phyloP scores from a whole-genome alignment of 2,797 vertebrate species.

The Sparus aurata region DNA sequence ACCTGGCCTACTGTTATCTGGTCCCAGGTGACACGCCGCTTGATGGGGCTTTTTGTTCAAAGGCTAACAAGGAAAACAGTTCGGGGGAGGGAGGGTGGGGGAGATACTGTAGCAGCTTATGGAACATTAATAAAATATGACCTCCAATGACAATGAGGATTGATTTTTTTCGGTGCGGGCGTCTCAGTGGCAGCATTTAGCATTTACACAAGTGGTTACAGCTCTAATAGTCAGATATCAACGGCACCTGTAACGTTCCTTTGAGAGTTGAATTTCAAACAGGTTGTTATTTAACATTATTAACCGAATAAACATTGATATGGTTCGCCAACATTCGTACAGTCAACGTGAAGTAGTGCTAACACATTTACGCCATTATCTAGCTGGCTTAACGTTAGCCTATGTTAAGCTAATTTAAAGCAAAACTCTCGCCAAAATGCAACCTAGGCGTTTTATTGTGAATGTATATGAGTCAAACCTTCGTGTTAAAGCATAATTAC shows the following conservation, averaged over 20 bases:
- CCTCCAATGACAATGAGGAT: conserved; percentile 44
- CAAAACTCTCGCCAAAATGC: too few relatives aligned
- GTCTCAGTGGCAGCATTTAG: background rate
- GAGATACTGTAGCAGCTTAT: conserved; percentile 16
- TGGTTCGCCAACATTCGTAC: background rate
- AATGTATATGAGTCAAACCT: too few relatives aligned
- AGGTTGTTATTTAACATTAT: background rate
- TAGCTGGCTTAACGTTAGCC: background rate
- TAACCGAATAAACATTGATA: background rate
- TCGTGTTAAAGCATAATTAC: too few relatives aligned
- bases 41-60: conserved; percentile 67
- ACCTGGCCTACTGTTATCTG: conserved; percentile 70
- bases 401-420: background rate
- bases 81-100: background rate
- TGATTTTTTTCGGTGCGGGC: background rate
- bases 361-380: too few relatives aligned
- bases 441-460: too few relatives aligned
- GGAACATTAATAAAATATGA: conserved; percentile 48
- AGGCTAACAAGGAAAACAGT: conserved; percentile 59
- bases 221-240: background rate
- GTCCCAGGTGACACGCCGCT: conserved; percentile 49
- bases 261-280: background rate
- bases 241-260: background rate
- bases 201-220: background rate
- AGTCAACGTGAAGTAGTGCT: too few relatives aligned